Conservation (phyloP, 2,113 vertebrate genomes). For the Callithrix jacchus region DNA sequence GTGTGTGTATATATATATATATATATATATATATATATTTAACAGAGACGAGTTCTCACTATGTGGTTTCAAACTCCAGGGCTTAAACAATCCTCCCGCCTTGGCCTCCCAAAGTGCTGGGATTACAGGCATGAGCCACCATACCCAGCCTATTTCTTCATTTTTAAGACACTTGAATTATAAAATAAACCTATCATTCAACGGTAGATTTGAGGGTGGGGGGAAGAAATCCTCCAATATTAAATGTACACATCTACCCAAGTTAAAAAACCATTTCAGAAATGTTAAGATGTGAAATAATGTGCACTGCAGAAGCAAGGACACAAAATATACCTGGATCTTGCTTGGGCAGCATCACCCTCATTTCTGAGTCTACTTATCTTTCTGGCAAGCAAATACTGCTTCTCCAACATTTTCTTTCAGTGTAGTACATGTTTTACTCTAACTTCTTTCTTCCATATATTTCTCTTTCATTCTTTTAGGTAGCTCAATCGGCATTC, state of each 20-base stretch:
- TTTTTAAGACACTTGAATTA: neutral
- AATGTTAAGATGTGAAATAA: neutral
- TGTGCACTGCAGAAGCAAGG: neutral
- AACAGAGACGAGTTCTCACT: no score
- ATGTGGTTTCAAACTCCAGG: no score
- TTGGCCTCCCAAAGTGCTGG: no score
- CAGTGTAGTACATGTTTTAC: neutral
- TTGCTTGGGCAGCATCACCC: neutral
- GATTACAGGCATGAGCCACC: no score
- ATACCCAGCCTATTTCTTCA: neutral
- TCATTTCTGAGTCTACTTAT: neutral
- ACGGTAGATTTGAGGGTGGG: neutral
- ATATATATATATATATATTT: no score
- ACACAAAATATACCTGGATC: neutral
- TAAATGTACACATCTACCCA: neutral
- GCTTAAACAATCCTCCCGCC: no score
- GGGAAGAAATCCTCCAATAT: neutral
- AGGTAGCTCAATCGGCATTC: neutral
- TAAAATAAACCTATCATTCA: neutral
- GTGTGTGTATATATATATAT: no score
- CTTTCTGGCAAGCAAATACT: neutral
- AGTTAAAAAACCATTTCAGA: neutral
- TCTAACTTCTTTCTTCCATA: neutral
- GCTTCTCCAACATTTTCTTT: neutral
- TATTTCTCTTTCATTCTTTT: neutral